A percentile compares a stretch with the other conserved stretches of the same genome.
Conservation (phyloP, 2,888 invertebrate species). For the Plebejus melissa region DNA sequence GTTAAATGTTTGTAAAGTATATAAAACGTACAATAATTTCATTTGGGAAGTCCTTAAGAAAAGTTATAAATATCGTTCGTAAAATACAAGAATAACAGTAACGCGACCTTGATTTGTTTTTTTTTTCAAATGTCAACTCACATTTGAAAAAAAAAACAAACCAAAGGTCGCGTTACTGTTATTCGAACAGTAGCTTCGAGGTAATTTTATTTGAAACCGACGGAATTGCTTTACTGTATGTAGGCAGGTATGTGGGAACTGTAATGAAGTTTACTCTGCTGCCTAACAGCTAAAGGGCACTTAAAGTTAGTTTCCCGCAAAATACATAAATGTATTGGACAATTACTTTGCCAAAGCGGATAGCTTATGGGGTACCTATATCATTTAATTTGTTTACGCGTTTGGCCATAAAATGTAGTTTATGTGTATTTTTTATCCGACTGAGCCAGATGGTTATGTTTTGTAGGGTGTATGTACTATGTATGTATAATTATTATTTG, state of each 20-base stretch:
- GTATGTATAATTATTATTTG: too few relatives aligned
- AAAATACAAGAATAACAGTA: neutral
- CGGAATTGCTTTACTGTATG: neutral
- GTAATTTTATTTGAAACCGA: neutral
- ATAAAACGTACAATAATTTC: too few relatives aligned
- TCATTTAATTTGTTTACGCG: neutral
- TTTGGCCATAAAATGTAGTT: too few relatives aligned
- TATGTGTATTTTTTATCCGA: too few relatives aligned
- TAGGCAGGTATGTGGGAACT: slow-evolving; percentile 3
- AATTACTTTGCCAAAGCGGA: neutral
- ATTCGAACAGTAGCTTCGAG: neutral
- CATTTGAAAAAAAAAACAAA: neutral
- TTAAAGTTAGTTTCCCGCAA: neutral
- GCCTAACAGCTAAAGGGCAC: slow-evolving; percentile 2
- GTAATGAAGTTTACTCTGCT: neutral
- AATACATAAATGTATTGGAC: slow-evolving; percentile 3
- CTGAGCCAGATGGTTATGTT: too few relatives aligned
- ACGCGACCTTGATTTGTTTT: too few relatives aligned
- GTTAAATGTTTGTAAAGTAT: too few relatives aligned
- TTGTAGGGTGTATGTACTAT: too few relatives aligned
- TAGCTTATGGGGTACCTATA: neutral
- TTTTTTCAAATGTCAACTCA: too few relatives aligned
- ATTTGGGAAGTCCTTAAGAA: too few relatives aligned
- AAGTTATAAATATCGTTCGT: too few relatives aligned
- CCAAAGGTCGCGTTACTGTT: neutral